These are phyloP conservation scores for Chrysotoxum bicinctum DNA, from an alignment of 2,888 invertebrate genomes.

Conservation along the genomic window DNA sequence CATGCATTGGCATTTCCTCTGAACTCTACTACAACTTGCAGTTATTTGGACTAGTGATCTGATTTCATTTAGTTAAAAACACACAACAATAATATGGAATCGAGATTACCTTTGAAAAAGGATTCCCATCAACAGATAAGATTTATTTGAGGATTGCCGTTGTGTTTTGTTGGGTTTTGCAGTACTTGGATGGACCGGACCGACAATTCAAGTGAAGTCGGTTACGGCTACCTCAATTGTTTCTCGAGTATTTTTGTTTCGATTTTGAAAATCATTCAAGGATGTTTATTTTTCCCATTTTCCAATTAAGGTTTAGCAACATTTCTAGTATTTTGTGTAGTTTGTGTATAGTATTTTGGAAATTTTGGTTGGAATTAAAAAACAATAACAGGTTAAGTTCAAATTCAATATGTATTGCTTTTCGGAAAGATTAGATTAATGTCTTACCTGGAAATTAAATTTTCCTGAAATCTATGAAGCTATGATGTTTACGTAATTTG, in stretches of 20 bases:
- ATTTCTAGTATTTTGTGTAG: not conserved
- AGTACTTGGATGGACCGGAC: not conserved
- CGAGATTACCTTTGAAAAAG: not conserved
- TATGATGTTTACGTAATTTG: no score
- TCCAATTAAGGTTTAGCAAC: not conserved
- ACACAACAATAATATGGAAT: conserved; percentile 8
- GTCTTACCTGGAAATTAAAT: no score
- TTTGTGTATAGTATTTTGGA: not conserved
- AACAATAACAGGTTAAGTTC: not conserved
- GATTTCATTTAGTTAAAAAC: conserved; percentile 9
- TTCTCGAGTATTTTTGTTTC: not conserved
- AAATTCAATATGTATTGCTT: not conserved
- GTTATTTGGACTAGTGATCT: not conserved
- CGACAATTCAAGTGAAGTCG: not conserved
- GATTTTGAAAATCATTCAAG: not conserved
- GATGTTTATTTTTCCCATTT: not conserved
- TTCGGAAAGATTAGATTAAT: no score
- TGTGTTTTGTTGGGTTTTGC: not conserved
- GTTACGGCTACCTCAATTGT: not conserved
- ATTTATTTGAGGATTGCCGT: not conserved
- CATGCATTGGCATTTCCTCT: no score
- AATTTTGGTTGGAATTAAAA: not conserved
- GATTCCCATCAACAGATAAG: not conserved
- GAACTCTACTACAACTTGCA: no score
- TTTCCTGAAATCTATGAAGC: no score